Percentiles rank a stretch among this genome's conserved stretches.
phyloP scores from a whole-genome alignment of 2,113 vertebrate species.

The Callochromis pleurospilus region DNA sequence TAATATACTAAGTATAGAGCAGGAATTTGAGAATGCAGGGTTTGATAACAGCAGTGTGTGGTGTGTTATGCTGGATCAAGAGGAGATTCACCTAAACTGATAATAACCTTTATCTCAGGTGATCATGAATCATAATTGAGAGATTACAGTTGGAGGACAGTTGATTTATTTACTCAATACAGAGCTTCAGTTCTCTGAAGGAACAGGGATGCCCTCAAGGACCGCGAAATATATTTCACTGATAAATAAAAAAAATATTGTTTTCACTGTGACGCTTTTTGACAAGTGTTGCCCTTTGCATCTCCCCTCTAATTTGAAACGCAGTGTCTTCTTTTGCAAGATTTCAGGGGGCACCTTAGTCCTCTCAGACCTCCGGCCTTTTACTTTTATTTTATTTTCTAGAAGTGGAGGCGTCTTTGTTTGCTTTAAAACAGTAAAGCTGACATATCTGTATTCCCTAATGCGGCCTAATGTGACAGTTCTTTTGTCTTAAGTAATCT shows the following conservation, averaged over 20 bases:
- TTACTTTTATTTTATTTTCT: background rate
- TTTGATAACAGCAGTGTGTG: background rate
- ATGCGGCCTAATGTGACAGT: background rate
- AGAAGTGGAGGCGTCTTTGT: background rate
- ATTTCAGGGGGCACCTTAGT: background rate
- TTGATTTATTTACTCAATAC: background rate
- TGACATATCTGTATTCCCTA: background rate
- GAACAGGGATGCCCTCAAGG: background rate
- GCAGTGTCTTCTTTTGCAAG: background rate
- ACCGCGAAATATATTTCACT: background rate
- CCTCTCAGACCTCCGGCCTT: background rate
- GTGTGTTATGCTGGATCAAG: background rate
- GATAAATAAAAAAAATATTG: background rate
- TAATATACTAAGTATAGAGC: no score
- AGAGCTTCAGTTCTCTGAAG: background rate
- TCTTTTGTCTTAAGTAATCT: background rate
- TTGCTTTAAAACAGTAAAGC: background rate
- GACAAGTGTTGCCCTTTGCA: background rate
- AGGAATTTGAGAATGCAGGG: background rate
- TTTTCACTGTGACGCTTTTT: background rate
- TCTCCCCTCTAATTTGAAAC: background rate
- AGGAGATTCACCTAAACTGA: background rate
- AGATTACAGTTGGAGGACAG: background rate
- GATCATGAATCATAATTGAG: constrained; percentile 8
- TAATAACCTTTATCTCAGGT: background rate